Base-by-base conservation (phyloP, 2,113 vertebrate species). In the Rhipidura dahli region DNA sequence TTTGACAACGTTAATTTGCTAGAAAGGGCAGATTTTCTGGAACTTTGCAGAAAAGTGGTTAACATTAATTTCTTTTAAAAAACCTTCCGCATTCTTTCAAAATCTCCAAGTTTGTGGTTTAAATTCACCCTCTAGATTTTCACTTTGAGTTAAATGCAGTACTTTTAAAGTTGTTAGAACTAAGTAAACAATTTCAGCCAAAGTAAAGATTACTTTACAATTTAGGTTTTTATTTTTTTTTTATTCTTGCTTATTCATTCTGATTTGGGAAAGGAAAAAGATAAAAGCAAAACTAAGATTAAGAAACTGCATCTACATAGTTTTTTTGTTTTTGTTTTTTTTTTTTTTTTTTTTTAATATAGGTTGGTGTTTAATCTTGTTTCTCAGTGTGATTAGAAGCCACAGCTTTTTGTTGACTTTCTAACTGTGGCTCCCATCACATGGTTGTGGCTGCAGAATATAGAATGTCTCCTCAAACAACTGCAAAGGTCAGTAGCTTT, bases 401-500 rank as follows among this genome's bases (percentile, higher is more conserved):
- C 10, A 39, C 33, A 22, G 19, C 3, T 88, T 77, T 92, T 66
- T 83, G 20, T 76, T 86, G 31, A 30, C 53, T 93, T 77, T 88
- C 26, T 69, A 40, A 42, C 28, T n/a, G 7, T 35, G n/a, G 6
- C 13, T 93, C 24, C 10, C 19, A 59, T 44, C 11, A 44, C 0
- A 0, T 71, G 53, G 3, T 18, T 92, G 22, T 66, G 13, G 18
- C 63, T 76, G 40, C 28, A 73, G 51, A 13, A 40, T 14, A 82
- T 27, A 93, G 59, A 87, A 88, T 60, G 28, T 17, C 39, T 80
- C 22, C 35, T 88, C 39, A 63, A 96, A 79, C 30, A 85, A 30
- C 79, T 81, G n/a, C 47, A 89, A 93, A 86, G 81, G 75, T 94
- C 93, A 94, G 33, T 56, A 86, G 33, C 26, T 59, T 86, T n/a